These are phyloP conservation scores for Syritta pipiens DNA, from an alignment of 2,888 invertebrate species.

Conservation along the genomic window DNA sequence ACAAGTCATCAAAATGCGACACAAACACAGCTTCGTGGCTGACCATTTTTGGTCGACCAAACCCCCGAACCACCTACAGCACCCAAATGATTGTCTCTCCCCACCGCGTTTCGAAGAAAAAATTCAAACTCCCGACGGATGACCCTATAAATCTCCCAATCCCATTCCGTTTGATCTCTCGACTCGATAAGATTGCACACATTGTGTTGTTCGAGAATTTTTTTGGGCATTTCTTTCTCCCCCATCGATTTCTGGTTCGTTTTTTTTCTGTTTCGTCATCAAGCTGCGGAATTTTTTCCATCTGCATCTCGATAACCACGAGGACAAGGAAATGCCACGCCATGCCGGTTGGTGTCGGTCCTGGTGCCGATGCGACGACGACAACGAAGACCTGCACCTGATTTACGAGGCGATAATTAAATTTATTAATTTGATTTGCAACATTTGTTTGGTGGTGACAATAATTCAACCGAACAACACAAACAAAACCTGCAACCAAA, in stretches of 20 bases:
- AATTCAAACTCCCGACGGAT: slow-evolving; percentile 5
- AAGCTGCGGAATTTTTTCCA: slow-evolving; percentile 35
- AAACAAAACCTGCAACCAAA: slow-evolving; percentile 8
- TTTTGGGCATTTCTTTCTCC: too few relatives aligned
- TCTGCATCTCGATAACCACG: slow-evolving; percentile 33
- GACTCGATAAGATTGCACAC: slow-evolving; percentile 35
- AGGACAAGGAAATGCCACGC: slow-evolving; percentile 10
- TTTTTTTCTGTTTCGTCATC: slow-evolving; percentile 43
- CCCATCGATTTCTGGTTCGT: too few relatives aligned
- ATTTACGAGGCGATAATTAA: slow-evolving; percentile 70
- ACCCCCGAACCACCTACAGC: slow-evolving; percentile 13
- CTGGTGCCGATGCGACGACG: neutral
- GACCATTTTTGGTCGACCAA: neutral
- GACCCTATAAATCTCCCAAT: slow-evolving; percentile 61
- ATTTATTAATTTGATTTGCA: slow-evolving; percentile 70
- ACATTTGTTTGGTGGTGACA: slow-evolving; percentile 59
- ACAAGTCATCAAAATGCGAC: slow-evolving; percentile 33
- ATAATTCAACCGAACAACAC: slow-evolving; percentile 14
- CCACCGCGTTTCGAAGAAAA: slow-evolving; percentile 25
- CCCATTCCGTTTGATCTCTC: slow-evolving; percentile 59
- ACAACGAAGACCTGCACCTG: slow-evolving; percentile 10
- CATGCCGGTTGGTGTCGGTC: neutral
- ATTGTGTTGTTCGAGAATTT: slow-evolving; percentile 20
- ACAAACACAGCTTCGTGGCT: slow-evolving; percentile 1
- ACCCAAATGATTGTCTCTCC: slow-evolving; percentile 9